Evolutionary conservation across 2,888 invertebrate genomes (phyloP), one percentile per base, ranked within the genome.

Genomic region (Petrolisthes cinctipes): DNA sequence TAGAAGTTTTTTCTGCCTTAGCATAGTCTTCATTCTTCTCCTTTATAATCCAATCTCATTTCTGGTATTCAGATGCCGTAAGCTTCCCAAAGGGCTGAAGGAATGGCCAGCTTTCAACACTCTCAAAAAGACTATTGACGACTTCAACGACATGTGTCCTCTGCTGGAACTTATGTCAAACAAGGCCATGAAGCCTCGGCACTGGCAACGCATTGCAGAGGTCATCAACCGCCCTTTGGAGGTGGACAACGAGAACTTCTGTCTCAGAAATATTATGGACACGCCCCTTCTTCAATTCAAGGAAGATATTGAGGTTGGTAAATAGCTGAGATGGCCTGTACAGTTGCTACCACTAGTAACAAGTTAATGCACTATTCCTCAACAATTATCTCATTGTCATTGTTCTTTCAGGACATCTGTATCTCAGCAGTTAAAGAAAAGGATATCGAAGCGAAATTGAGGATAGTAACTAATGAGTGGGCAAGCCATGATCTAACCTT

Each of bases 91-190:
- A 93, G 98, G 97, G 17, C 92, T 95, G 88, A 94, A 94, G 91
- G 98, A 99, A 93, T 99, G 98, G 98, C 98, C 98, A 3, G 99
- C 99, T 0, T 99, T 98, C 94, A 97, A 97, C 92, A 98, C 98
- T 0, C 94, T 99, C 71, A 98, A 98, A 92, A 97, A 98, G 92
- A 98, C 98, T 0, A 98, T 99, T 90, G 98, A 99, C 92, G 98
- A 99, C 92, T 99, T 99, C 93, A 98, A 98, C 93, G 98, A 99
- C 92, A 98, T 98, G 96, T 98, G 98, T 92, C 98, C 98, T 0
- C 94, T 99, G 37, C 94, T 99, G 91, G 98, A 99, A 92, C 93
- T 99, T 91, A 99, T 99, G 98, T 91, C 92, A 23, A 98, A 99
- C 93, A 97, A 97, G 93, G 98, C 98, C 0, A 99, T 99, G 98